A percentile compares a stretch with the other conserved stretches of the same genome.
phyloP scores from a whole-genome alignment of 2,888 invertebrate species.

The Stictocephala bisonia region DNA sequence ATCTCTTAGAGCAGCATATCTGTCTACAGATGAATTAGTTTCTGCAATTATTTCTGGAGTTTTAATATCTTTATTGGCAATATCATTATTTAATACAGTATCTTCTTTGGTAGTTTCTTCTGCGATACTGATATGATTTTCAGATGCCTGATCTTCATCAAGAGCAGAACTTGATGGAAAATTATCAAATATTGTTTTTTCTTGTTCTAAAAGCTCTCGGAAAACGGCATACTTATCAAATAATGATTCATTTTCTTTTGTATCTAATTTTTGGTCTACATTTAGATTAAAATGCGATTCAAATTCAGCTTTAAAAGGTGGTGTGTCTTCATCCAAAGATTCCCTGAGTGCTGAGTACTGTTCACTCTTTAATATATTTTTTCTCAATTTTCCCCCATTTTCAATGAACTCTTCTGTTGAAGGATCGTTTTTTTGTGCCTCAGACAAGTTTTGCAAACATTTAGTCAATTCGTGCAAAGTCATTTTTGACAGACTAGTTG shows the following conservation, averaged over 20 bases:
- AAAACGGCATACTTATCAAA: conserved; percentile 91
- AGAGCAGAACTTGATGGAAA: conserved; percentile 46
- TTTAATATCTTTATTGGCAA: conserved; percentile 60
- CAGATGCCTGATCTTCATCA: conserved; percentile 62
- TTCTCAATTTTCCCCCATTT: conserved; percentile 52
- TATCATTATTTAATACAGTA: conserved; percentile 32
- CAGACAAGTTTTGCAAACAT: conserved; percentile 72
- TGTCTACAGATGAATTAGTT: conserved; percentile 66
- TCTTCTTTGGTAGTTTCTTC: conserved; percentile 63
- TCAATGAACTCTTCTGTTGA: conserved; percentile 61
- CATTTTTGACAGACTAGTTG: conserved; percentile 83
- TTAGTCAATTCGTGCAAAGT: conserved; percentile 88
- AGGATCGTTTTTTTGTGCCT: conserved; percentile 66
- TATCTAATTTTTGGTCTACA: conserved; percentile 52
- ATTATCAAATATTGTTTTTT: conserved; percentile 62
- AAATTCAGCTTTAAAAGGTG: conserved; percentile 68
- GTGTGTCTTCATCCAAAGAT: conserved; percentile 58
- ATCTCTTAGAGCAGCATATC: conserved; percentile 85
- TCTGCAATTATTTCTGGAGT: conserved; percentile 61
- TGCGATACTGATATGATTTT: conserved; percentile 62
- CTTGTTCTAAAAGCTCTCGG: conserved; percentile 82
- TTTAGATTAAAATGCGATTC: conserved; percentile 68
- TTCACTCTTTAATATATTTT: conserved; percentile 55
- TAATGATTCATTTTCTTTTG: conserved; percentile 68
- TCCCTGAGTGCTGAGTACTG: conserved; percentile 58